Percentiles rank a stretch among this genome's conserved stretches.
These are phyloP conservation scores for Asteroscopus sphinx DNA, from an alignment of 2,888 invertebrate species.

Conservation along the genomic window DNA sequence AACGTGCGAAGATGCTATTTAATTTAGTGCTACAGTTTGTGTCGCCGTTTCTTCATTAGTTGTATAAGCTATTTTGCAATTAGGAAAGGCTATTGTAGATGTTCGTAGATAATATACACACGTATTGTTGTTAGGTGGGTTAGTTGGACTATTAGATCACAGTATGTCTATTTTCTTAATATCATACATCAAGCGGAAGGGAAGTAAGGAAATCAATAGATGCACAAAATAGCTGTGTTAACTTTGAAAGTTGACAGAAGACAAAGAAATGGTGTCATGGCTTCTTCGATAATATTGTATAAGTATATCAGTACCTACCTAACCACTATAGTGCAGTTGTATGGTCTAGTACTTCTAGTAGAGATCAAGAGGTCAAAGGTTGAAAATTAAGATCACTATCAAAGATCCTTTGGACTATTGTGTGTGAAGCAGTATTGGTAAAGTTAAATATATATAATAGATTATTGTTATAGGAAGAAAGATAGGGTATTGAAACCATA, in stretches of 20 bases:
- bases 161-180: conserved; percentile 13
- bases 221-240: too few relatives aligned
- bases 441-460: too few relatives aligned
- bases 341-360: too few relatives aligned
- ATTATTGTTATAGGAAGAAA: too few relatives aligned
- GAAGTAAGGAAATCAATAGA: not conserved
- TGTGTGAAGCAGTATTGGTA: too few relatives aligned
- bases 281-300: too few relatives aligned
- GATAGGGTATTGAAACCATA: too few relatives aligned
- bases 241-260: not conserved
- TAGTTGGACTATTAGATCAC: conserved; percentile 23
- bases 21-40: conserved; percentile 57
- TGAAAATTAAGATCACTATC: too few relatives aligned
- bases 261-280: not conserved
- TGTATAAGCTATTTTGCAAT: conserved; percentile 61
- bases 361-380: too few relatives aligned
- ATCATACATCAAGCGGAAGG: not conserved
- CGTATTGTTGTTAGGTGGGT: conserved; percentile 20
- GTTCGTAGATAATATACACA: conserved; percentile 29
- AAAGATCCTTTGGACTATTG: too few relatives aligned
- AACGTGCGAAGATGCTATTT: conserved; percentile 64
- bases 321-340: too few relatives aligned
- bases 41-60: conserved; percentile 64
- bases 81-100: conserved; percentile 50
- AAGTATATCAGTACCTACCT: too few relatives aligned